These are phyloP conservation scores for Polyploca ridens DNA, from an alignment of 2,888 invertebrate species.

Conservation along the genomic window DNA sequence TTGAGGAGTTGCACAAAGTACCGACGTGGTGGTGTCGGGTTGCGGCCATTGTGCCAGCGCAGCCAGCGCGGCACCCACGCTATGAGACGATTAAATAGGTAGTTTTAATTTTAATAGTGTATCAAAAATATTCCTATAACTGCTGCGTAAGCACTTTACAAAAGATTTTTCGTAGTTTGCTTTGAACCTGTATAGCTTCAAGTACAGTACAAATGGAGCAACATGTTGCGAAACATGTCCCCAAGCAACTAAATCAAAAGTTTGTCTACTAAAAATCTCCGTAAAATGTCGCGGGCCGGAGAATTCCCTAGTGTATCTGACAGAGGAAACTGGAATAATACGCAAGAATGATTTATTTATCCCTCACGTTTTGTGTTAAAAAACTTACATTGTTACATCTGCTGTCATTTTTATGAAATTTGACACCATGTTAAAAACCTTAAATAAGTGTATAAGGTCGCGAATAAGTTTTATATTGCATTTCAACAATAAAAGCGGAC, in stretches of 20 bases:
- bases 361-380: conserved; percentile 18
- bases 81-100: conserved; percentile 34
- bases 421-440: conserved; percentile 44
- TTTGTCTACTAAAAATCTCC: too few species aligned
- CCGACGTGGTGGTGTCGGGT: conserved; percentile 69
- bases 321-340: too few species aligned
- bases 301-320: too few species aligned
- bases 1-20: conserved; percentile 60
- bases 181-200: too few species aligned
- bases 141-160: too few species aligned
- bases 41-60: conserved; percentile 59
- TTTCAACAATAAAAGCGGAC: conserved; percentile 67
- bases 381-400: conserved; percentile 16
- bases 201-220: too few species aligned
- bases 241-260: too few species aligned
- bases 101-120: conserved; percentile 27
- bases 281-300: too few species aligned
- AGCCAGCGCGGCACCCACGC: conserved; percentile 72
- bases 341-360: conserved; percentile 15
- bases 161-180: too few species aligned
- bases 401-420: conserved; percentile 52
- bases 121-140: not conserved
- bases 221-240: too few species aligned
- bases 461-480: conserved; percentile 59
- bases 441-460: conserved; percentile 59